Percentiles rank a stretch among this genome's conserved stretches.
Conservation (phyloP, 2,113 vertebrate genomes). For the Corvus hawaiiensis region DNA sequence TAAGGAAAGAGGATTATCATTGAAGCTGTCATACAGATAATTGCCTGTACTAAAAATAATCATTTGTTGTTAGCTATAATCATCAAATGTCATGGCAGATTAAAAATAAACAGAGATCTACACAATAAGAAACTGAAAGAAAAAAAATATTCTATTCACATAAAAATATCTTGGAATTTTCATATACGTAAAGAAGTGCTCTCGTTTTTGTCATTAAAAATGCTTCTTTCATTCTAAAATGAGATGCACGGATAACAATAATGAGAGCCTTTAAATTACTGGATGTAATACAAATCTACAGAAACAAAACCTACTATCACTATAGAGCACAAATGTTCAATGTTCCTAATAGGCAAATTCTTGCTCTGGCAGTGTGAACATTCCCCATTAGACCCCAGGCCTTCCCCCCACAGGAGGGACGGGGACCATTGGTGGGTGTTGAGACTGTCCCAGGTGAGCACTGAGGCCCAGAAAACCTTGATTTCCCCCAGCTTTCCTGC, state of each 20-base stretch:
- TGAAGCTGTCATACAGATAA: slow-evolving; percentile 27
- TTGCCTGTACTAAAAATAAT: slow-evolving; percentile 36
- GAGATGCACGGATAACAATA: not conserved
- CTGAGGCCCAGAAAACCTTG: not conserved
- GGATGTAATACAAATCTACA: not conserved
- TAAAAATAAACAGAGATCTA: not conserved
- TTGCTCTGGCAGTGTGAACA: not conserved
- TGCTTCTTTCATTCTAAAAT: not conserved
- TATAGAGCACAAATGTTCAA: not conserved
- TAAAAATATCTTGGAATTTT: not conserved
- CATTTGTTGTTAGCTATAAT: not conserved
- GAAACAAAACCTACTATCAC: not conserved
- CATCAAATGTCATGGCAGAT: not conserved
- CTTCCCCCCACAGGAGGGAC: not conserved
- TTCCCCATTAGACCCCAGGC: not conserved
- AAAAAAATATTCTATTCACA: not conserved
- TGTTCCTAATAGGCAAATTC: not conserved
- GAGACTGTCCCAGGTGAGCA: not conserved
- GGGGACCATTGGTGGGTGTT: not conserved
- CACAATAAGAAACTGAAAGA: not conserved
- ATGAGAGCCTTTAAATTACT: not conserved
- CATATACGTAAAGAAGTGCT: not conserved
- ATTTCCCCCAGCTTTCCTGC: not conserved
- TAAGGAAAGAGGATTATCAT: slow-evolving; percentile 10
- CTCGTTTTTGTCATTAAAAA: not conserved